Evolutionary conservation across 92 coral and sea anemone species (phyloP).

Genomic region (Ricordea florida): DNA sequence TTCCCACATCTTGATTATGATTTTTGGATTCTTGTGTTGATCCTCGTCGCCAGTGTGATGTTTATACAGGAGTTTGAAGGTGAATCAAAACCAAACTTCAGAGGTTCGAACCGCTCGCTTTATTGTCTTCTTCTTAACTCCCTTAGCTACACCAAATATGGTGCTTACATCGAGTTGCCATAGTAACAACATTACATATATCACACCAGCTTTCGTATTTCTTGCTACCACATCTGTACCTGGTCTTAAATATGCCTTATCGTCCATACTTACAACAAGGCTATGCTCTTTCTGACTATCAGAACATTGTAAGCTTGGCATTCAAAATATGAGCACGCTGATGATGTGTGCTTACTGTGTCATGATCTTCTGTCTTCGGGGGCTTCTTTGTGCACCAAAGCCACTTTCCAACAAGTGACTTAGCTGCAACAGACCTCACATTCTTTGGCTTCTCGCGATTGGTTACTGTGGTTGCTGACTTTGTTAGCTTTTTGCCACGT

Average conservation of each 20-base stretch:
- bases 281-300: conserved; percentile 13
- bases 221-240: conserved; percentile 61
- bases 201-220: conserved; percentile 30
- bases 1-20: too few species aligned
- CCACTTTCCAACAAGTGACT: conserved; percentile 47
- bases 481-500: conserved; percentile 28
- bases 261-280: conserved; percentile 48
- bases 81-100: too few species aligned
- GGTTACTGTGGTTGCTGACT: conserved; percentile 52
- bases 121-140: too few species aligned
- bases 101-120: too few species aligned
- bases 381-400: conserved; percentile 53
- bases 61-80: too few species aligned
- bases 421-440: conserved; percentile 37
- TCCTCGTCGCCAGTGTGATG: too few species aligned
- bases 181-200: too few species aligned
- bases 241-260: conserved; percentile 50
- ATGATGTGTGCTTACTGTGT: conserved; percentile 43
- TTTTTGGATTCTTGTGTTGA: too few species aligned
- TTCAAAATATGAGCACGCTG: conserved; percentile 46
- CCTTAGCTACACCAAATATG: too few species aligned
- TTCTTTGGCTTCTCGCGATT: conserved; percentile 46
- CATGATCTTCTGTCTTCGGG: conserved; percentile 50
- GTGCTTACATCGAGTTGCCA: too few species aligned
- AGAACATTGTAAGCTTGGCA: conserved; percentile 32